Evolutionary conservation across 2,797 vertebrate species (phyloP), one percentile per base, ranked within the genome.

Genomic region (Pitangus sulphuratus): DNA sequence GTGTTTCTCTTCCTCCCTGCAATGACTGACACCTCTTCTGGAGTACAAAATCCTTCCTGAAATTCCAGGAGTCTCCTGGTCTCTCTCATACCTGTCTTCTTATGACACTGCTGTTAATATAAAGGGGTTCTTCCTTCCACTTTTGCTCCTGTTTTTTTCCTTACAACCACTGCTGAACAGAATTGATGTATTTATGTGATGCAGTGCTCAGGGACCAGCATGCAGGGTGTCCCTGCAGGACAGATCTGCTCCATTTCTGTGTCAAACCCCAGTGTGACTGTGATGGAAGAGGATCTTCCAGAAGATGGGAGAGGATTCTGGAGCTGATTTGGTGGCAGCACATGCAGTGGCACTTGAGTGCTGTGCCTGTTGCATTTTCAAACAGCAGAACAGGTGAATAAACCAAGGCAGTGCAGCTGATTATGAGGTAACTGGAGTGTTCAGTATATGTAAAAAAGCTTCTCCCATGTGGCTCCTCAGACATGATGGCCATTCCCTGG

Each of bases 251-350:
- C 70, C 1, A 0, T 10, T 11, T 12, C 48, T 40, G 33, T 40
- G 48, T 8, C 53, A 50, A 33, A 2, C 22, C 22, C 13, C 8
- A 13, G 26, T 0, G 4, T 19, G 70, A n/a, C 5, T 0, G 0
- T 30, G 33, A 16, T 15, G 37, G 20, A 26, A 22, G 50, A 37
- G 47, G 18, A 11, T 22, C 83, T 57, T 31, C 40, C n/a, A 37
- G 72, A 37, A 40, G 57, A 4, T 40, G 22, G n/a, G 39, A 57
- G 48, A 70, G 8, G 6, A 22, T 24, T 74, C 24, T 51, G 56
- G 21, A 51, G n/a, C 25, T 64, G 56, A 7, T 26, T 8, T 45
- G 20, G 24, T 64, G 76, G 56, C 50, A 56, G 30, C 24, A 35
- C 15, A 1, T 28, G 48, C 30, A 68, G 15, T 20, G 35, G 18